Evolutionary conservation across 2,797 vertebrate genomes (phyloP).

Genomic region (Hozukius guyotensis): DNA sequence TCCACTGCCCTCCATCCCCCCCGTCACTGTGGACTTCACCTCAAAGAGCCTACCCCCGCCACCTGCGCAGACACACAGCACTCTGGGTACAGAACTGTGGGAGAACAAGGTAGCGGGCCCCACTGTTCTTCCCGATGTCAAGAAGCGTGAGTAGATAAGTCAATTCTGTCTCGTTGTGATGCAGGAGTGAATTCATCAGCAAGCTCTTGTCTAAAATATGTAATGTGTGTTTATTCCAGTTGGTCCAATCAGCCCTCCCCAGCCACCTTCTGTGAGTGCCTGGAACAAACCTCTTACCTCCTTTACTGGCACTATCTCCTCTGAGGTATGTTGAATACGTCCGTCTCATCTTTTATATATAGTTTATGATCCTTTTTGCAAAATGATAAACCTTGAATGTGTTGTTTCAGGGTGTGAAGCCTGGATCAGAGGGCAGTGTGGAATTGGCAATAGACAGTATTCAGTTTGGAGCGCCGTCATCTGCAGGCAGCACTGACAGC

Average conservation of each 20-base stretch:
- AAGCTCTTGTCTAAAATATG: background rate
- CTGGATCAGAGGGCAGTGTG: constrained; percentile 84
- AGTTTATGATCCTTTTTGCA: background rate
- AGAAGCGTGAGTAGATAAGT: constrained; percentile 90
- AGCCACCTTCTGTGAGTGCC: constrained; percentile 96
- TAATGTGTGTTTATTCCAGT: constrained; percentile 79
- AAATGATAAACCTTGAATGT: background rate
- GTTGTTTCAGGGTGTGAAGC: constrained; percentile 85
- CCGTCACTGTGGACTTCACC: constrained; percentile 77
- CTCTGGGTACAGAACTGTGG: constrained; percentile 94
- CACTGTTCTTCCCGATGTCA: constrained; percentile 90
- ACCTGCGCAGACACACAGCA: constrained; percentile 82
- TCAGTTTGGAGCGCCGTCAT: constrained; percentile 97
- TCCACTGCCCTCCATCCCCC: constrained; percentile 68
- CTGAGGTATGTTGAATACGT: constrained; percentile 85
- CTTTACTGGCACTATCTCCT: constrained; percentile 88
- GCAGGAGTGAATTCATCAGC: background rate
- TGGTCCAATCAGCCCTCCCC: constrained; percentile 96
- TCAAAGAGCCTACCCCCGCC: constrained; percentile 84
- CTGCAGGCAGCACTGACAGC: constrained; percentile 93
- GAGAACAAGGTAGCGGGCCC: constrained; percentile 91
- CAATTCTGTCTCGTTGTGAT: background rate
- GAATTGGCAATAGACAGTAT: constrained; percentile 95
- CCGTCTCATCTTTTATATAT: background rate
- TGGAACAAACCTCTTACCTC: constrained; percentile 99